Base-by-base conservation (phyloP, 2,797 vertebrate genomes). In the Brachymystax lenok region DNA sequence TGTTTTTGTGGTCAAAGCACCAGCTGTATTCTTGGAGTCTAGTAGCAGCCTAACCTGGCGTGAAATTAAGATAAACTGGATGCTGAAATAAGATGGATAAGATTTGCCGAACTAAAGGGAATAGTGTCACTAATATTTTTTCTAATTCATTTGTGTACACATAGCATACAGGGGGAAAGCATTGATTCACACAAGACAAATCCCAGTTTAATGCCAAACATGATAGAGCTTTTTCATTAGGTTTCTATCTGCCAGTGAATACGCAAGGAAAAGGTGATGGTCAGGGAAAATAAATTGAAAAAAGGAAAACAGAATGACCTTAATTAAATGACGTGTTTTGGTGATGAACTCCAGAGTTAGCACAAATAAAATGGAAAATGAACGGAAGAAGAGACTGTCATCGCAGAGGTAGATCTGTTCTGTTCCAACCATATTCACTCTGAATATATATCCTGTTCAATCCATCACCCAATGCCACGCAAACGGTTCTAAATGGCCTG, bases 391-490 rank as follows among this genome's bases (percentile, higher is more conserved):
- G 68, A 40, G n/a, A 50, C 35, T 46, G 33, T 17, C 10, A 33
- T 66, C 24, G 13, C 24, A 28, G 1, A 28, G 27, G 28, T 12
- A 46, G 40, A 46, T 10, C 40, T 46, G 40, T 46, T 46, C 40
- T 46, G 40, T 46, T 46, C 40, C 12, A n/a, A 24, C 24, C 13
- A 64, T 24, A 64, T 16, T n/a, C 12, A 16, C 73, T 76, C 74
- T 27, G 2, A 19, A 35, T 52, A 5, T 33, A 8, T 33, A 27
- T 35, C 16, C 28, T 14, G 12, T 33, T n/a, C 33, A 13, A 24
- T 66, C 35, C 64, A 16, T 27, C 71, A 73, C 69, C 66, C 3
- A 70, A 61, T 75, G 61, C 77, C 3, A 75, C 74, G 77, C 51
- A 68, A 76, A 40, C 33, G 72, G n/a, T 21, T 71, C 14, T 24